These are phyloP conservation scores for Dinocampus coccinellae DNA, from an alignment of 2,888 invertebrate genomes.

Conservation along the genomic window DNA sequence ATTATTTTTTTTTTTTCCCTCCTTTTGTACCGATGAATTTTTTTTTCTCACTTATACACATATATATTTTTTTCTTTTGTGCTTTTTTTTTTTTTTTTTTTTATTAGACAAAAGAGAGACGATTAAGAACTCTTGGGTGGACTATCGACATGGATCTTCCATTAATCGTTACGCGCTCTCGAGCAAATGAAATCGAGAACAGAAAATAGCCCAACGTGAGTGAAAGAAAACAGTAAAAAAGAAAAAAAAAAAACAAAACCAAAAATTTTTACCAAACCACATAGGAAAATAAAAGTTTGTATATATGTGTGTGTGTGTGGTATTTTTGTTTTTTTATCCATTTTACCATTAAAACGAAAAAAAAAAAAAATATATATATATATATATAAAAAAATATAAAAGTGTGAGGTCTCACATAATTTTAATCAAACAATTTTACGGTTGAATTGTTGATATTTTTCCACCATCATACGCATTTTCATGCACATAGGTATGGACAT, in stretches of 20 bases:
- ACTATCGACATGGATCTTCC: conserved; percentile 22
- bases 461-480: not conserved
- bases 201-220: too few relatives aligned
- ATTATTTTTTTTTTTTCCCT: not conserved
- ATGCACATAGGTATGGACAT: not conserved
- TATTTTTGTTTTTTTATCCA: not conserved
- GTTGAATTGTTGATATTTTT: not conserved
- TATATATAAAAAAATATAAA: too few relatives aligned
- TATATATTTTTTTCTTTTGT: too few relatives aligned
- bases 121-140: conserved; percentile 17
- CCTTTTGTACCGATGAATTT: too few relatives aligned
- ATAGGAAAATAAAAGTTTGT: not conserved
- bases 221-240: not conserved
- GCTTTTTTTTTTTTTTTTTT: too few relatives aligned
- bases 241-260: not conserved
- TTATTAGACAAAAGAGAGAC: conserved; percentile 10
- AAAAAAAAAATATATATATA: not conserved
- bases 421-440: not conserved
- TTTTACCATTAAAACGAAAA: not conserved
- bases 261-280: not conserved
- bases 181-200: not conserved
- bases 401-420: not conserved
- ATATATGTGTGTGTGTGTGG: too few relatives aligned
- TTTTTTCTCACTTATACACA: too few relatives aligned
- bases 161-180: conserved; percentile 4